phyloP scores from a whole-genome alignment of 2,888 invertebrate species.

The Pelosia muscerda region DNA sequence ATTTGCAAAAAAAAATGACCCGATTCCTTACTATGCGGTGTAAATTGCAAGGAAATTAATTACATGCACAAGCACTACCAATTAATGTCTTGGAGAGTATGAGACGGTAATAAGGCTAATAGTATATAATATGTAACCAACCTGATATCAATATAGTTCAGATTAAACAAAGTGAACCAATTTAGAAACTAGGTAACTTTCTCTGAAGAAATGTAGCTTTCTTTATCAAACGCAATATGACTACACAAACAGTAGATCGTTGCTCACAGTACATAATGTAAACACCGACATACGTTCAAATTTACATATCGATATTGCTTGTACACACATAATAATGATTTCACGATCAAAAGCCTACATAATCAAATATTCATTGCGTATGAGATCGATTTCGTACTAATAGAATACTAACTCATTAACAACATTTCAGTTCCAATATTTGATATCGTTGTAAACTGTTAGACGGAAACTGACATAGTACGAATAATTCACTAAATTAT shows the following conservation, averaged over 20 bases:
- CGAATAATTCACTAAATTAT: not conserved
- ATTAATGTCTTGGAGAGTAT: too few relatives aligned
- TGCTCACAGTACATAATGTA: not conserved
- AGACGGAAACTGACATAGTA: not conserved
- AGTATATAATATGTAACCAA: too few relatives aligned
- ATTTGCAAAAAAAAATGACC: too few relatives aligned
- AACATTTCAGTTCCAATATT: not conserved
- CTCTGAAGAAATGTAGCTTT: not conserved
- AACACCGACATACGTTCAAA: not conserved
- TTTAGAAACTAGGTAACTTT: not conserved
- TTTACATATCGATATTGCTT: conserved; percentile 23
- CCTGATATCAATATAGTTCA: not conserved
- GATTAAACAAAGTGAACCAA: not conserved
- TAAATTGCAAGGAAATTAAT: too few relatives aligned
- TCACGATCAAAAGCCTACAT: conserved; percentile 20
- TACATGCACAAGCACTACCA: too few relatives aligned
- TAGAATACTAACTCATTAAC: conserved; percentile 15
- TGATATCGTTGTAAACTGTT: not conserved
- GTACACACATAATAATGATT: conserved; percentile 18
- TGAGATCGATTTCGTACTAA: conserved; percentile 13
- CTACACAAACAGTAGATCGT: not conserved
- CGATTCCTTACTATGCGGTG: too few relatives aligned
- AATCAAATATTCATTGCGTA: conserved; percentile 16
- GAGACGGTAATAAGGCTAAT: too few relatives aligned
- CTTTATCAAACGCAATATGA: not conserved